These are phyloP conservation scores for Camponotus fellah DNA, from an alignment of 2,888 invertebrate genomes.

Conservation along the genomic window DNA sequence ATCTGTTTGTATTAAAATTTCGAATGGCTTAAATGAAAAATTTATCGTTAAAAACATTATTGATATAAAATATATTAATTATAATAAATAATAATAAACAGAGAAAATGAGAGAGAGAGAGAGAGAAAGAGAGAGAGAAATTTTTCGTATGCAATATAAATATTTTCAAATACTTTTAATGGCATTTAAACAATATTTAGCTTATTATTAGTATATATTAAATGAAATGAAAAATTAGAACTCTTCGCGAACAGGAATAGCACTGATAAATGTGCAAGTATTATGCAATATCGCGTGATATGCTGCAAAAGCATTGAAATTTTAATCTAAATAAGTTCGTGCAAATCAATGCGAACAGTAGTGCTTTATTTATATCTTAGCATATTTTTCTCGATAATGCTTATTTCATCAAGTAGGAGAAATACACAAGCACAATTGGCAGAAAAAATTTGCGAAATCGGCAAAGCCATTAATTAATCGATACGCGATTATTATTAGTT, in stretches of 20 bases:
- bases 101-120: neutral
- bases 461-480: no score
- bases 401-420: no score
- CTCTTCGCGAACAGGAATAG: neutral
- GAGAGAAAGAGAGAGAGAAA: neutral
- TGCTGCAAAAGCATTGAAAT: conserved; percentile 9
- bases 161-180: neutral
- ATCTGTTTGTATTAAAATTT: neutral
- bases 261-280: conserved; percentile 12
- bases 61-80: neutral
- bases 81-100: neutral
- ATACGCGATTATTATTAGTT: no score
- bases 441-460: no score
- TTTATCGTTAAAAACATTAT: neutral
- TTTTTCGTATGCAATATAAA: neutral
- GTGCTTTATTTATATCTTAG: no score
- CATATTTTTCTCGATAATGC: no score
- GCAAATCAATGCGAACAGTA: no score
- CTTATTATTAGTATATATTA: neutral
- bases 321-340: neutral
- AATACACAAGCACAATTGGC: no score
- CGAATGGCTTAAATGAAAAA: neutral
- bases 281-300: conserved; percentile 9
- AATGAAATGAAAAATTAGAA: neutral
- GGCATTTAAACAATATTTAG: neutral